These are phyloP conservation scores for Drosophila aldrichi DNA, from an alignment of 2,888 invertebrate species.

Conservation along the genomic window DNA sequence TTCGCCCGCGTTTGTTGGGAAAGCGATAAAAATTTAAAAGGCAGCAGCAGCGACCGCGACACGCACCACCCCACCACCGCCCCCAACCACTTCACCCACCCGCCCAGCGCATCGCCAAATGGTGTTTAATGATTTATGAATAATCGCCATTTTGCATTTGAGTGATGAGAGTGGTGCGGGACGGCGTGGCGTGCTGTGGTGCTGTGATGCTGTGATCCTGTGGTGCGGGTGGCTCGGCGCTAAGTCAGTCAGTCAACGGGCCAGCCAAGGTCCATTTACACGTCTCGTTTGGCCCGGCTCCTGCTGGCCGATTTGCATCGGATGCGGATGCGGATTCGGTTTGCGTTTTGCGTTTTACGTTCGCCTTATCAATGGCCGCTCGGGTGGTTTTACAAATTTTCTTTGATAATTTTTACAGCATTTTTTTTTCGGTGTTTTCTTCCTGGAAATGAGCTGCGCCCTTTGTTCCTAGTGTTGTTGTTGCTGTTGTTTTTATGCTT, in stretches of 20 bases:
- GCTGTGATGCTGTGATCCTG: neutral
- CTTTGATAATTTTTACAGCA: slow-evolving; percentile 74
- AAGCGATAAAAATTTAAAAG: slow-evolving; percentile 78
- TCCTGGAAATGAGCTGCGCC: slow-evolving; percentile 27
- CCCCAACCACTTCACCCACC: slow-evolving; percentile 4
- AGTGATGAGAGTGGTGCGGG: slow-evolving; percentile 52
- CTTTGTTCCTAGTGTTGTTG: slow-evolving; percentile 19
- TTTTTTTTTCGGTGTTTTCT: slow-evolving; percentile 49
- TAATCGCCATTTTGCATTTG: slow-evolving; percentile 84
- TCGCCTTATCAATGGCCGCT: slow-evolving; percentile 66
- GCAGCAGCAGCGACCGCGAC: slow-evolving; percentile 61
- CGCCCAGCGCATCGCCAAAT: slow-evolving; percentile 73
- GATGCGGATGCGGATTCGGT: slow-evolving; percentile 23
- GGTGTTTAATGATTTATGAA: slow-evolving; percentile 85
- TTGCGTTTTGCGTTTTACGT: slow-evolving; percentile 4
- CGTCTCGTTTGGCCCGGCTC: slow-evolving; percentile 51
- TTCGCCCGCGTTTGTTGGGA: slow-evolving; percentile 65
- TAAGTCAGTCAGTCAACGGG: slow-evolving; percentile 76
- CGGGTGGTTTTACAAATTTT: slow-evolving; percentile 61
- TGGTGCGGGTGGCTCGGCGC: slow-evolving; percentile 11
- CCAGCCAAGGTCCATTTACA: slow-evolving; percentile 73
- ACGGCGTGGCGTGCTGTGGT: neutral
- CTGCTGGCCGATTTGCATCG: slow-evolving; percentile 10
- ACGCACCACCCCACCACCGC: slow-evolving; percentile 7
- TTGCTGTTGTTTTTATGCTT: slow-evolving; percentile 50